Evolutionary conservation across 2,113 vertebrate genomes (phyloP).

Genomic region (Aythya baeri): DNA sequence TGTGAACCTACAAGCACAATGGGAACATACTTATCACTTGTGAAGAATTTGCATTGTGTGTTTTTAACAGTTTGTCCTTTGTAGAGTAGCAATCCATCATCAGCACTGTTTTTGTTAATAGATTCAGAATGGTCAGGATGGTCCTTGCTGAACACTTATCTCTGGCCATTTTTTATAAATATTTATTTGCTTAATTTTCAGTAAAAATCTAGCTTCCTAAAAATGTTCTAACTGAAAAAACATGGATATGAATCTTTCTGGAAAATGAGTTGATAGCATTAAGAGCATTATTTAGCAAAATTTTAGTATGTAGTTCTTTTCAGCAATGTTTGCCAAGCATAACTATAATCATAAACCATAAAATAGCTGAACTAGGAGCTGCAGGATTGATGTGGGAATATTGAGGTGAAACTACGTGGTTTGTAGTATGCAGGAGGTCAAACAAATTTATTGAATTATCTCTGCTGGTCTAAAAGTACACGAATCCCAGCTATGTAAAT

Average conservation of each 20-base stretch:
- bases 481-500: neutral
- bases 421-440: neutral
- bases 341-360: neutral
- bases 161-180: neutral
- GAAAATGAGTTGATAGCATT: neutral
- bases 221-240: neutral
- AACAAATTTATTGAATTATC: neutral
- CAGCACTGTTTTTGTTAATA: neutral
- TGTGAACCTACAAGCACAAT: neutral
- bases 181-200: neutral
- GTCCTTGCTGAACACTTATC: neutral
- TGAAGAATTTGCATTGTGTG: neutral
- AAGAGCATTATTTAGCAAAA: neutral
- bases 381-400: neutral
- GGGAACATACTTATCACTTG: neutral
- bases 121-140: neutral
- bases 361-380: neutral
- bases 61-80: neutral
- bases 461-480: neutral
- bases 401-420: neutral
- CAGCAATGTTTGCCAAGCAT: neutral
- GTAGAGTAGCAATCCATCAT: neutral
- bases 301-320: neutral
- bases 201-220: neutral
- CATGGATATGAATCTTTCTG: neutral